phyloP scores from a whole-genome alignment of 2,888 invertebrate species.

The Hydrotaea diabolus region DNA sequence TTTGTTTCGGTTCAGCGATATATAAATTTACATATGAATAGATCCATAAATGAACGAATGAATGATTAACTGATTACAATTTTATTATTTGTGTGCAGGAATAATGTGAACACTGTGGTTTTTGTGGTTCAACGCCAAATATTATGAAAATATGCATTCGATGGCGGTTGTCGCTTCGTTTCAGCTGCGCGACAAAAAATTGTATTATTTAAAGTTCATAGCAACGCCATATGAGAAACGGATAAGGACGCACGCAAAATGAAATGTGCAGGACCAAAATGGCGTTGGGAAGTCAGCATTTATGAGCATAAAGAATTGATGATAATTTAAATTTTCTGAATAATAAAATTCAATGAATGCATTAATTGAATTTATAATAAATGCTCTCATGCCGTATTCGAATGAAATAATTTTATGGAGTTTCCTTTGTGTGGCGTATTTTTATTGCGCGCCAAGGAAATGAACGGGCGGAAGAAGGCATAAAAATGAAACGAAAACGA shows the following conservation, averaged over 20 bases:
- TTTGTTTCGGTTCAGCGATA: conserved; percentile 35
- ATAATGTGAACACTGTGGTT: conserved; percentile 50
- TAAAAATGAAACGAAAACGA: conserved; percentile 38
- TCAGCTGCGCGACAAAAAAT: background rate
- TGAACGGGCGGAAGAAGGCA: conserved; percentile 28
- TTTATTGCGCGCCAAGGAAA: conserved; percentile 30
- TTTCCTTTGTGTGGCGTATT: background rate
- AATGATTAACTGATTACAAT: conserved; percentile 61
- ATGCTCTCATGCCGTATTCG: conserved; percentile 41
- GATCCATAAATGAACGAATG: conserved; percentile 55
- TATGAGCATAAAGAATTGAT: conserved; percentile 65
- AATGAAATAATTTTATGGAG: conserved; percentile 35
- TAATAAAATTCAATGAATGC: conserved; percentile 65
- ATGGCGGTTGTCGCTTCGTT: conserved; percentile 1
- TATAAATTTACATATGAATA: conserved; percentile 65
- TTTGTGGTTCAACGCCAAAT: conserved; percentile 61
- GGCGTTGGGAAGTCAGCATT: conserved; percentile 64
- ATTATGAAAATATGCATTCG: conserved; percentile 25
- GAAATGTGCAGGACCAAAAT: conserved; percentile 52
- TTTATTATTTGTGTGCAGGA: conserved; percentile 49
- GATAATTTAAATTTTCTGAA: conserved; percentile 66
- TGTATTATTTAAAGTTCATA: conserved; percentile 47
- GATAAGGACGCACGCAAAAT: conserved; percentile 16
- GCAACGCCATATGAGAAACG: conserved; percentile 17
- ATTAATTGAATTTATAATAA: conserved; percentile 65